Conservation (phyloP, 2,888 invertebrate genomes). For the Aquatica leii region DNA sequence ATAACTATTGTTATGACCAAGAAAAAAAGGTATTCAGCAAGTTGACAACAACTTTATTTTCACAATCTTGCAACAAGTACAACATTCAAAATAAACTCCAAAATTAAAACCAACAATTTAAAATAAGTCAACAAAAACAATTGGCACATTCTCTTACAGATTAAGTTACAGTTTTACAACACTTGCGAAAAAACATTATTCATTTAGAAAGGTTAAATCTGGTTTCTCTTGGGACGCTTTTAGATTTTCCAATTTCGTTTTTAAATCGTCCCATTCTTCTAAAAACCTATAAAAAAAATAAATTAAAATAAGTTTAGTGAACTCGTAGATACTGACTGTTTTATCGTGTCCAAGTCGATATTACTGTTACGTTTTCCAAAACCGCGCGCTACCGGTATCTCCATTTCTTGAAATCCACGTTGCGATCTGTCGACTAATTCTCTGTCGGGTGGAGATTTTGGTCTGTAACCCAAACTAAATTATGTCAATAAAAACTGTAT, state of each 20-base stretch:
- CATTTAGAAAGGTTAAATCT: background rate
- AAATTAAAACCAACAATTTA: background rate
- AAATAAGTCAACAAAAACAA: background rate
- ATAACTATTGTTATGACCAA: too few relatives aligned
- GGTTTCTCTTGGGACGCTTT: background rate
- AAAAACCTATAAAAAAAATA: background rate
- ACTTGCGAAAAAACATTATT: background rate
- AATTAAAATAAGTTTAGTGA: background rate
- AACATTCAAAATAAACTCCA: slow-evolving; percentile 2
- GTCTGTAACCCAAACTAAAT: too few relatives aligned
- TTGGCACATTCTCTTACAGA: background rate
- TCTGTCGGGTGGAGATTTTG: slow-evolving; percentile 26
- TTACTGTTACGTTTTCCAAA: slow-evolving; percentile 69
- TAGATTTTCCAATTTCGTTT: background rate
- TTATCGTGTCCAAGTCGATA: slow-evolving; percentile 54
- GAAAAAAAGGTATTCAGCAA: too few relatives aligned
- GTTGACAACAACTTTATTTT: slow-evolving; percentile 15
- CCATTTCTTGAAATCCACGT: slow-evolving; percentile 70
- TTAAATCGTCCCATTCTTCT: background rate
- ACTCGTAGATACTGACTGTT: slow-evolving; percentile 36
- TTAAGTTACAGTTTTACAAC: background rate
- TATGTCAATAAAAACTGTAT: too few relatives aligned
- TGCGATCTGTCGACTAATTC: slow-evolving; percentile 17
- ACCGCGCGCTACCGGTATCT: slow-evolving; percentile 69
- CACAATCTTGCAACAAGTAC: slow-evolving; percentile 4